Evolutionary conservation across 1,140 invertebrate genomes (phyloP), one percentile per base, ranked within the genome.

Genomic region (Ylistrum balloti): DNA sequence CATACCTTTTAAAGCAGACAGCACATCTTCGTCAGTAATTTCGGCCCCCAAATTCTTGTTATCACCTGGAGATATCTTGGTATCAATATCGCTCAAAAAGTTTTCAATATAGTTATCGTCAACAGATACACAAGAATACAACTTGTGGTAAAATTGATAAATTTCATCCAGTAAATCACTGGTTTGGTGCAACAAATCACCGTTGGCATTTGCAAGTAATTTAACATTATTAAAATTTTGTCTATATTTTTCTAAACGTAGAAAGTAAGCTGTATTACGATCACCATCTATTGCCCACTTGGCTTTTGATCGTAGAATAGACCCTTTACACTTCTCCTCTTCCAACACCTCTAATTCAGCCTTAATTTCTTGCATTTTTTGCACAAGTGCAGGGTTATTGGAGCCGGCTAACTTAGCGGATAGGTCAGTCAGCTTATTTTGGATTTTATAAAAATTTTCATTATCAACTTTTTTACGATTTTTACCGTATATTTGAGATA

Each of bases 121-220:
- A 33, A 89, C 38, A 7, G 56, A 33, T 28, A 89, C 88, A 89
- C 56, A 85, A 85, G 85, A 87, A 74, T 89, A 91, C 33, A 91
- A 85, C 28, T 87, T 74, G 15, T 28, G 41, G 33, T 89, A 91
- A 89, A 89, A 89, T 35, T 87, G n/a, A 87, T 89, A 91, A 34
- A 88, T 22, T 10, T 74, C 10, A 35, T 91, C 33, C 35, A 91
- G 89, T 3, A 91, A 86, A 35, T 22, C 28, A 34, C 35, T 86
- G 22, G 3, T 85, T 89, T 86, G 86, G n/a, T 32, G 86, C 15
- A 17, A 85, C 86, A 5, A 88, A n/a, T 85, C 45, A 17, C 45
- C 45, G 22, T 48, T 48, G 22, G 22, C 45, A 48, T 5, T 48
- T 48, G 11, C 20, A 48, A 48, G 45, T 48, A 48, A 22, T 22